Conservation (phyloP, 2,113 vertebrate genomes). For the Carassius auratus region DNA sequence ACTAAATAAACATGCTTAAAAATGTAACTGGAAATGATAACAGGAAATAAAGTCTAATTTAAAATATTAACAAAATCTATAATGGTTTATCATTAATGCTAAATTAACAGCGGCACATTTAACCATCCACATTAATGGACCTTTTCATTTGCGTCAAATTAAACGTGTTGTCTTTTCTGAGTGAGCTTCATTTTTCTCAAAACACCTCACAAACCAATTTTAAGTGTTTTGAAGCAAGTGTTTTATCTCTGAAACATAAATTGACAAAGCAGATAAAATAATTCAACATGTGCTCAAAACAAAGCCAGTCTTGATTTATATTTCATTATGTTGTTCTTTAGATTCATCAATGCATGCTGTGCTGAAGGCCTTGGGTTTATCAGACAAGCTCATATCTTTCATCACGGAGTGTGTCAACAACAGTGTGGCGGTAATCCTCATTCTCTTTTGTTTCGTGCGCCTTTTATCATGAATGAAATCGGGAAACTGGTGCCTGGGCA, state of each 20-base stretch:
- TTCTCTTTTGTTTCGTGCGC: not conserved
- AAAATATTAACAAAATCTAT: not conserved
- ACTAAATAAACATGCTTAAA: not conserved
- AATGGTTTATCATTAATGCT: not conserved
- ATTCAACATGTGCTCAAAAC: not conserved
- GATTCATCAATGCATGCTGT: conserved; percentile 85
- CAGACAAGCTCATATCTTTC: conserved; percentile 81
- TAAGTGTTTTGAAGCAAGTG: not conserved
- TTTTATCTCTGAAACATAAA: not conserved
- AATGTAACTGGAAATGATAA: not conserved
- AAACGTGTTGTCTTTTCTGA: not conserved
- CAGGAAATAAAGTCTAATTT: not conserved
- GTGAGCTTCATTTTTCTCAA: not conserved
- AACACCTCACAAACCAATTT: conserved; percentile 1
- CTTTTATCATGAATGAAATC: conserved; percentile 20
- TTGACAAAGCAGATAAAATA: not conserved
- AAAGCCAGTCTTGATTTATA: not conserved
- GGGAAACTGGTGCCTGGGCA: not conserved
- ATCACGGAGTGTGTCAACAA: conserved; percentile 79
- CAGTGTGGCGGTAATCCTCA: conserved; percentile 79
- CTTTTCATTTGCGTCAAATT: not conserved
- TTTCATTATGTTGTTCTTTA: conserved; percentile 58
- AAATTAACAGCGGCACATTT: not conserved
- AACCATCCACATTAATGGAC: not conserved
- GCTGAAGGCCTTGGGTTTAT: conserved; percentile 82